Evolutionary conservation across 2,888 invertebrate genomes (phyloP).

Genomic region (Caradrina kadenii): DNA sequence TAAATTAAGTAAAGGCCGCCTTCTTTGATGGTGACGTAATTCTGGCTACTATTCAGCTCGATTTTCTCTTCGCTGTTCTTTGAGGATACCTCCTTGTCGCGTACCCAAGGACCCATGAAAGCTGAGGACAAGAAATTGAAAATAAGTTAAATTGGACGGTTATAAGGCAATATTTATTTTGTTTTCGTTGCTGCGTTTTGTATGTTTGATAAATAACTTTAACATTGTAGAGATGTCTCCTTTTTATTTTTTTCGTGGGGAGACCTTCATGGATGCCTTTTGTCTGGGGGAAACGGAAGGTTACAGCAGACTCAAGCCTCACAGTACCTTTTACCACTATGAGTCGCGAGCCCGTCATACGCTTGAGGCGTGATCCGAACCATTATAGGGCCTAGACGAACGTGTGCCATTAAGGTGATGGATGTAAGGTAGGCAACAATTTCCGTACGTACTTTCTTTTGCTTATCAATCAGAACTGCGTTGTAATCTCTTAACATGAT

Average conservation of each 20-base stretch:
- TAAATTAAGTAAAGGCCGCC: constrained; percentile 84
- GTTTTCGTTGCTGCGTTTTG: background rate
- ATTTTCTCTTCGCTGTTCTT: constrained; percentile 80
- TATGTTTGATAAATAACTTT: too few relatives aligned
- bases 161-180: background rate
- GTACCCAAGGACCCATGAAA: constrained; percentile 83
- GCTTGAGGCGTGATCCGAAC: too few relatives aligned
- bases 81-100: constrained; percentile 80
- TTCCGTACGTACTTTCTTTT: constrained; percentile 8
- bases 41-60: constrained; percentile 69
- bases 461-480: constrained; percentile 27
- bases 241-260: too few relatives aligned
- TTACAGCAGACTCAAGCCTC: too few relatives aligned
- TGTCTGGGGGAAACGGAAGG: too few relatives aligned
- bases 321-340: too few relatives aligned
- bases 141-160: background rate
- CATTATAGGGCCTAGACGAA: background rate
- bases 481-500: constrained; percentile 34
- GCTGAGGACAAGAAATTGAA: constrained; percentile 72
- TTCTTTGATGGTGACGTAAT: constrained; percentile 80
- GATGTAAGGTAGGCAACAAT: constrained; percentile 1
- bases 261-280: too few relatives aligned
- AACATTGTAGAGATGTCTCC: too few relatives aligned
- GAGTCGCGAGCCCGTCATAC: too few relatives aligned
- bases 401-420: background rate